Evolutionary conservation across 2,113 vertebrate species (phyloP).

Genomic region (Ploceus nigricollis): DNA sequence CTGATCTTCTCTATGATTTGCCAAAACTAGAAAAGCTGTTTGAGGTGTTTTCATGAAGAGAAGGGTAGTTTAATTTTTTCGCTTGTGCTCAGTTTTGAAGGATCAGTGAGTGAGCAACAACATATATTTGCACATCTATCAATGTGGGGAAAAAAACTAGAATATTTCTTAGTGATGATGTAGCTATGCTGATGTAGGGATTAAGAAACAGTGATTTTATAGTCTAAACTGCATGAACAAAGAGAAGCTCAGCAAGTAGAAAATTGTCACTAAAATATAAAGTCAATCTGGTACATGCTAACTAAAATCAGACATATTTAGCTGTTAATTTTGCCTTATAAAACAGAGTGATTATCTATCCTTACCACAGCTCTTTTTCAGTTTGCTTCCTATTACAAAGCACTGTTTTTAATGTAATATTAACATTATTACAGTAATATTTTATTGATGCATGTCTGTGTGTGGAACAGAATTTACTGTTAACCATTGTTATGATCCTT

Average conservation of each 20-base stretch:
- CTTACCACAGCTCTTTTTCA: neutral
- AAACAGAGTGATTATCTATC: neutral
- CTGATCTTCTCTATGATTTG: neutral
- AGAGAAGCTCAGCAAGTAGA: neutral
- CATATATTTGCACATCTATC: neutral
- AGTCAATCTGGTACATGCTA: neutral
- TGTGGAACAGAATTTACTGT: neutral
- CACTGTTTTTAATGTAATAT: neutral
- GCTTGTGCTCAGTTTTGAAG: neutral
- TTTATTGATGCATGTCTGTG: neutral
- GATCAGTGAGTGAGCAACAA: neutral
- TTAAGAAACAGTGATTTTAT: neutral
- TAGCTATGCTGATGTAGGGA: neutral
- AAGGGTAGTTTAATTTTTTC: neutral
- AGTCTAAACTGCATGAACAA: neutral
- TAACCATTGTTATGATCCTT: neutral
- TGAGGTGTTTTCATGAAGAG: neutral
- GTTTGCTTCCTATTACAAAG: neutral
- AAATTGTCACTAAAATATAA: neutral
- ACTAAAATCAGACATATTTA: neutral
- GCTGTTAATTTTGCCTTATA: neutral
- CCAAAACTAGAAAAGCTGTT: neutral
- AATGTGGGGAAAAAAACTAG: neutral
- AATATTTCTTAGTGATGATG: neutral
- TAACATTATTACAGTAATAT: neutral